Conservation (phyloP, 2,888 invertebrate species). For the Napeogenes inachia region DNA sequence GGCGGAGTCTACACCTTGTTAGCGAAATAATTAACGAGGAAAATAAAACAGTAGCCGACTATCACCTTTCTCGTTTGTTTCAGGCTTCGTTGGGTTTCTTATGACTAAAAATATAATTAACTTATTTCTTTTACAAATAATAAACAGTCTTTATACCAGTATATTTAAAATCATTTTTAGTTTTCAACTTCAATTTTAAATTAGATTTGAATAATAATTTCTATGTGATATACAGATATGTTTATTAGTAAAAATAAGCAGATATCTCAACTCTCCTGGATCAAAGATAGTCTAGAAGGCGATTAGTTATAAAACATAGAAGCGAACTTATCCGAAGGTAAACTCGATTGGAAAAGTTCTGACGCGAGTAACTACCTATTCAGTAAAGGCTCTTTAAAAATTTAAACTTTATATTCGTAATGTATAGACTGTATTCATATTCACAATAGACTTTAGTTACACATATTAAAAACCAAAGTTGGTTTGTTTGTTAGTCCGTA, state of each 20-base stretch:
- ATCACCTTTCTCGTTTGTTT: slow-evolving; percentile 12
- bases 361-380: background rate
- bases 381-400: too few relatives aligned
- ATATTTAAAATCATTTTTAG: background rate
- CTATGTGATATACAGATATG: too few relatives aligned
- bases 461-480: too few relatives aligned
- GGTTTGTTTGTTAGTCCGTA: too few relatives aligned
- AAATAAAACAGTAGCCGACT: slow-evolving; percentile 54
- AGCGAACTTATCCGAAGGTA: background rate
- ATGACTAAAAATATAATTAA: background rate
- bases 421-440: slow-evolving; percentile 1
- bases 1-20: slow-evolving; percentile 75
- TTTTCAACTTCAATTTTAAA: background rate
- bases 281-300: slow-evolving; percentile 10
- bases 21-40: slow-evolving; percentile 74
- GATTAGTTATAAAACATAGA: too few relatives aligned
- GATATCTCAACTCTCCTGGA: slow-evolving; percentile 9
- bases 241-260: background rate
- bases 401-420: background rate
- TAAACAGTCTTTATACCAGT: background rate
- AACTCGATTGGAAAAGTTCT: slow-evolving; percentile 27
- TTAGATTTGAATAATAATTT: too few relatives aligned
- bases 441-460: slow-evolving; percentile 2
- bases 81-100: slow-evolving; percentile 2
- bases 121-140: background rate